Conservation (phyloP, 2,888 invertebrate genomes). For the Uropetala carovei region DNA sequence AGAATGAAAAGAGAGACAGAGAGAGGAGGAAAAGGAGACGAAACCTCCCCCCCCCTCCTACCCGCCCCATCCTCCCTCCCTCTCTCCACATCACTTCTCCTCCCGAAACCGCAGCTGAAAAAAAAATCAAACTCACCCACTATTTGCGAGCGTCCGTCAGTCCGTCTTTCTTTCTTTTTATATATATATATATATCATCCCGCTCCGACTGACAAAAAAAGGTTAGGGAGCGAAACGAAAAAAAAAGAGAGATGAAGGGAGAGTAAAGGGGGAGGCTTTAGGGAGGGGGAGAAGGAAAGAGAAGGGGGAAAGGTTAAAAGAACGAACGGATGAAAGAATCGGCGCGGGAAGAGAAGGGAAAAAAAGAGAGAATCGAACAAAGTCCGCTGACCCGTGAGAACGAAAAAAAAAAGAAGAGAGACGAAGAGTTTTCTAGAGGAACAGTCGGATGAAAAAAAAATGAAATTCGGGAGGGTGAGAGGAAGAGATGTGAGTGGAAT, state of each 20-base stretch:
- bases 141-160: conserved; percentile 10
- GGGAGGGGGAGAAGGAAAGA: neutral
- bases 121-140: neutral
- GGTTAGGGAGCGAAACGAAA: too few species aligned
- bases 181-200: too few species aligned
- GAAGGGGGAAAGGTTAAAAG: neutral
- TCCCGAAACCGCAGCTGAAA: neutral
- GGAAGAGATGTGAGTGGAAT: conserved; percentile 1
- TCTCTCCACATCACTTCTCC: too few species aligned
- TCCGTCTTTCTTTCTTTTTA: neutral
- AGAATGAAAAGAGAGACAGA: neutral
- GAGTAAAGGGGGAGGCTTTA: too few species aligned
- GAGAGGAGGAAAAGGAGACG: neutral
- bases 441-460: neutral
- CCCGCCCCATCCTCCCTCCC: too few species aligned
- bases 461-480: neutral
- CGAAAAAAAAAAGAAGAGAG: neutral
- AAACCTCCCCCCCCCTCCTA: neutral
- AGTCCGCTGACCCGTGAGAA: neutral
- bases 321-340: neutral
- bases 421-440: neutral
- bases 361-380: too few species aligned
- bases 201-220: too few species aligned
- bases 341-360: neutral
- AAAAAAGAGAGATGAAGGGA: too few species aligned